These are phyloP conservation scores for Protodeltote pygarga DNA, from an alignment of 2,888 invertebrate genomes.

Conservation along the genomic window DNA sequence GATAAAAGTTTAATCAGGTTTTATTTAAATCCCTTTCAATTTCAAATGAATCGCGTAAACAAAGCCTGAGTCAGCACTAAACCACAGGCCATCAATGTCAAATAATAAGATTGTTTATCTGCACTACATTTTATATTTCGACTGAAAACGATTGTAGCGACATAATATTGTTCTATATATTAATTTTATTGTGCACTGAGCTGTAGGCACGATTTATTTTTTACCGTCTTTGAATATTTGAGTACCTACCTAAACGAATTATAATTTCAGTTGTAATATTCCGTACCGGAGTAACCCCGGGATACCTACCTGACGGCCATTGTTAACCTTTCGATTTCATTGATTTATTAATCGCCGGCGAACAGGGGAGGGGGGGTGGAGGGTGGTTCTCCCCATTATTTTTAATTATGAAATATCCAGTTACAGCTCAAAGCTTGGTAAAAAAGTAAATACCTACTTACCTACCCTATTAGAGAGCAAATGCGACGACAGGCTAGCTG, in stretches of 20 bases:
- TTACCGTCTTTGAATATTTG: no score
- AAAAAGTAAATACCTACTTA: not conserved
- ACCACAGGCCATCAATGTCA: not conserved
- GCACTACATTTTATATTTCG: constrained; percentile 4
- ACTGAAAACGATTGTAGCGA: constrained; percentile 6
- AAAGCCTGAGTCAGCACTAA: not conserved
- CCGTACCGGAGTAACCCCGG: not conserved
- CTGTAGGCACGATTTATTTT: no score
- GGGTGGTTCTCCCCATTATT: constrained; percentile 16
- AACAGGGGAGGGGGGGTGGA: not conserved
- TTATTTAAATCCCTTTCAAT: constrained; percentile 13
- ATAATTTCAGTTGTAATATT: no score
- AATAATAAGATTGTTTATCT: not conserved
- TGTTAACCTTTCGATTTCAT: constrained; percentile 37
- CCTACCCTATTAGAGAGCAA: no score
- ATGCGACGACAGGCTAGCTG: no score
- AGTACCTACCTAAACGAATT: no score
- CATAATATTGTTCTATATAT: constrained; percentile 4
- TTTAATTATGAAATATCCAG: constrained; percentile 36
- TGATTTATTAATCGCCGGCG: constrained; percentile 39
- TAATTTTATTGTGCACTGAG: constrained; percentile 5
- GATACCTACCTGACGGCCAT: not conserved
- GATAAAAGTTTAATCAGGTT: constrained; percentile 25
- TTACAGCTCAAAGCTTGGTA: constrained; percentile 11
- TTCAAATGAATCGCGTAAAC: constrained; percentile 1